Base-by-base conservation (phyloP, 1,140 invertebrate genomes). In the Phthorimaea operculella region DNA sequence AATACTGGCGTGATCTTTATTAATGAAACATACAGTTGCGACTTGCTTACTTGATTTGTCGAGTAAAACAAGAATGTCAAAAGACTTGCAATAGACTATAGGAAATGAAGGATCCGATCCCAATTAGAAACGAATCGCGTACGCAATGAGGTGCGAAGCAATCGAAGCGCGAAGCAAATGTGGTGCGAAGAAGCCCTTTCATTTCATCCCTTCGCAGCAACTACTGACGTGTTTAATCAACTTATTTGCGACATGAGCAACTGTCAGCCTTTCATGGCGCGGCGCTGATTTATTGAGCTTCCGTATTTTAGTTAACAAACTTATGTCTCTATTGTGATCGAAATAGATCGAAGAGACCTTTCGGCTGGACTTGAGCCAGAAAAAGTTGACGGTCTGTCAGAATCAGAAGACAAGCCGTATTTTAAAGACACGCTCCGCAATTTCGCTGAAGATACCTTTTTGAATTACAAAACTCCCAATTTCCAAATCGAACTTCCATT, bases 71-170 rank as follows among this genome's bases (percentile, higher is more conserved):
- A n/a, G n/a, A n/a, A n/a, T n/a, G n/a, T n/a, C n/a, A n/a, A n/a
- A n/a, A n/a, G n/a, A n/a, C n/a, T n/a, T n/a, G n/a, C n/a, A n/a
- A n/a, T n/a, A n/a, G n/a, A 28, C 21, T 28, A 28, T 28, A 6
- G 21, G 2, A 6, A 6, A 28, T 28, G 21, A 28, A 28, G 60
- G 58, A 66, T 66, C 55, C 63, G 63, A 72, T 73, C 58, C 68
- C 70, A 75, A 75, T 75, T 75, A 75, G 66, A 64, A 62, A 62
- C 63, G 59, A 71, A 39, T 69, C 57, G 56, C 56, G 42, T 50
- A 51, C 55, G 61, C 67, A 72, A 69, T 69, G 69, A 69, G 60
- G 65, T 76, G 73, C 61, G 65, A 72, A 76, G 68, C 73, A 69
- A 76, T 73, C 68, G 67, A 64, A 64, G 55, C 54, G 55, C 59